phyloP scores from a whole-genome alignment of 2,888 invertebrate species.

The Parthenolecanium corni region DNA sequence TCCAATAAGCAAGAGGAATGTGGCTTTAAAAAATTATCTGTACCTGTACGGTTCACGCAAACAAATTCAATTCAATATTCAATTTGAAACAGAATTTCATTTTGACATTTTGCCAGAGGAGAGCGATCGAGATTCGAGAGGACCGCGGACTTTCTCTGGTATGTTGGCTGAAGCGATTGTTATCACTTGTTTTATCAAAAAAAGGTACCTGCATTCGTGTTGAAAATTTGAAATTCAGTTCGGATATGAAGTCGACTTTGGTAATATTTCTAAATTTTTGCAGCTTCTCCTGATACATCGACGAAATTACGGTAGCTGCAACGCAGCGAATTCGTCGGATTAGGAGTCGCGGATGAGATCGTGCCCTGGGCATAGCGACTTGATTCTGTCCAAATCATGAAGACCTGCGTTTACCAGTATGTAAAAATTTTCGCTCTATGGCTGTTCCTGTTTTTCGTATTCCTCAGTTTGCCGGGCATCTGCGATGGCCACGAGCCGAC shows the following conservation, averaged over 20 bases:
- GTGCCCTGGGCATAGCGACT: neutral
- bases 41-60: too few species aligned
- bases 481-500: constrained; percentile 37
- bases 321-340: neutral
- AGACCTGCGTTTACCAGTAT: constrained; percentile 11
- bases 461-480: constrained; percentile 28
- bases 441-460: constrained; percentile 17
- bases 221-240: constrained; percentile 6
- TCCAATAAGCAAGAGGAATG: too few species aligned
- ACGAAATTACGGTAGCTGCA: neutral
- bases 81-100: too few species aligned
- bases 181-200: too few species aligned
- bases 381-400: constrained; percentile 13
- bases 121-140: too few species aligned
- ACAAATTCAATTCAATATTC: too few species aligned
- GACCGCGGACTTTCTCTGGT: too few species aligned
- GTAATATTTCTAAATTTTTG: neutral
- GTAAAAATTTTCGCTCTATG: constrained; percentile 6
- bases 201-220: constrained; percentile 21
- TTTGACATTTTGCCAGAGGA: too few species aligned
- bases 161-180: too few species aligned
- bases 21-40: too few species aligned
- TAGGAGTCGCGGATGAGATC: neutral
- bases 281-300: neutral
- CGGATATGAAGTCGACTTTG: neutral